Base-by-base conservation (phyloP, 2,113 vertebrate species). In the Cinclus mexicanus region DNA sequence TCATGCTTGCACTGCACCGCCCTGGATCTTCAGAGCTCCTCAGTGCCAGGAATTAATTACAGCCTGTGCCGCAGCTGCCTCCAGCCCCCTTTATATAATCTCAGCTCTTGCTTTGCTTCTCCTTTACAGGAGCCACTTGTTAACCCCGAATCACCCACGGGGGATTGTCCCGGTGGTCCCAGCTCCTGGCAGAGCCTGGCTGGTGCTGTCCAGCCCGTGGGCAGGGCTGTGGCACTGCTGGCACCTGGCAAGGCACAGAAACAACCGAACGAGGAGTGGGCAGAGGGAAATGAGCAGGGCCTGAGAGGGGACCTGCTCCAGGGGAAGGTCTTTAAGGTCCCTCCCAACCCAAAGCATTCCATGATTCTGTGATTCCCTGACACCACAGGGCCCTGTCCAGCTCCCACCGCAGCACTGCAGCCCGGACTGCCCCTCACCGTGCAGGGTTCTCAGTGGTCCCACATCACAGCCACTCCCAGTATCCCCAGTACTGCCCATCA, bases 41-140 rank as follows among this genome's bases (percentile, higher is more conserved):
- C 68, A 1, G 72, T 52, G 86, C 76, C 76, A 63, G 8, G 11
- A 64, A 72, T 95, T 94, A 55, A 71, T 84, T 63, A 71, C 89
- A 83, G 83, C 19, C 94, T 75, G 91, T 47, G 83, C 72, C 0
- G 61, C 91, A 77, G 93, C 93, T 84, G 91, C 94, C 81, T 69
- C 87, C 79, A 70, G 91, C 53, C 6, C 76, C 47, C 6, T 92
- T 95, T 96, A 91, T 68, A 18, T 87, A 91, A 95, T 87, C 49
- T 56, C 93, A 26, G 70, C 80, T 83, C 83, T 76, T 8, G 33
- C 84, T 91, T 70, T 23, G 89, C 76, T 87, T 85, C 91, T 64
- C 71, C 46, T 80, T 65, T 49, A 4, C 64, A 28, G 35, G 52
- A 95, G 57, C 87, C 87, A 77, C 90, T 91, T 90, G 84, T 79